phyloP scores from a whole-genome alignment of 2,888 invertebrate genomes.

The Mechanitis messenoides region DNA sequence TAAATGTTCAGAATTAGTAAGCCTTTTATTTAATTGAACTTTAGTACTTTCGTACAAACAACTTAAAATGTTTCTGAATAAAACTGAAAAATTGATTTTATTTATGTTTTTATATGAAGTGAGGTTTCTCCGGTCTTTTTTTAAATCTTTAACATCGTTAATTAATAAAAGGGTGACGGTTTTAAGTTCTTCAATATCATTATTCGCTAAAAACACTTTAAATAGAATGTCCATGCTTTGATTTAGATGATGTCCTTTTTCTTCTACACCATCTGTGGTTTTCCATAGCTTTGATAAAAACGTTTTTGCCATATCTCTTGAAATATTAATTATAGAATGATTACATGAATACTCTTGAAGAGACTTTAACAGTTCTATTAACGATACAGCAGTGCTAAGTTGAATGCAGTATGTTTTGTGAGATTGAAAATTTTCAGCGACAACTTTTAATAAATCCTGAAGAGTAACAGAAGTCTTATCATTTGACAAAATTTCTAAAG shows the following conservation, averaged over 20 bases:
- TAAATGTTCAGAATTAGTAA: constrained; percentile 78
- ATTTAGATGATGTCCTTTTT: constrained; percentile 81
- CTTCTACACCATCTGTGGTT: constrained; percentile 76
- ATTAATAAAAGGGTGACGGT: constrained; percentile 73
- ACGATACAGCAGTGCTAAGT: constrained; percentile 72
- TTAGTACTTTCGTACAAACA: constrained; percentile 76
- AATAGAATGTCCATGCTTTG: constrained; percentile 79
- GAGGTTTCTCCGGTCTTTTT: constrained; percentile 62
- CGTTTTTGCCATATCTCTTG: constrained; percentile 56
- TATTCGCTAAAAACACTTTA: constrained; percentile 78
- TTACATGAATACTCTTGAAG: constrained; percentile 64
- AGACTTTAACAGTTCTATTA: constrained; percentile 72
- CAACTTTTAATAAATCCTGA: constrained; percentile 56
- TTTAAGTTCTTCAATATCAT: constrained; percentile 76
- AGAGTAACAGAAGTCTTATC: constrained; percentile 45
- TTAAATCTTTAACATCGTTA: constrained; percentile 73
- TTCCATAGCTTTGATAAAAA: constrained; percentile 83
- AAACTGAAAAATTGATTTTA: constrained; percentile 80
- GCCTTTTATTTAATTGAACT: constrained; percentile 60
- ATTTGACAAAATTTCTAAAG: constrained; percentile 56
- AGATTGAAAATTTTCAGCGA: constrained; percentile 56
- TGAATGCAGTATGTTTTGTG: constrained; percentile 73
- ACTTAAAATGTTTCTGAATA: constrained; percentile 81
- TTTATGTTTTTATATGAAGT: constrained; percentile 79
- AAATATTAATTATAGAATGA: constrained; percentile 56